Evolutionary conservation across 2,113 vertebrate species (phyloP).

Genomic region (Cyanoderma ruficeps): DNA sequence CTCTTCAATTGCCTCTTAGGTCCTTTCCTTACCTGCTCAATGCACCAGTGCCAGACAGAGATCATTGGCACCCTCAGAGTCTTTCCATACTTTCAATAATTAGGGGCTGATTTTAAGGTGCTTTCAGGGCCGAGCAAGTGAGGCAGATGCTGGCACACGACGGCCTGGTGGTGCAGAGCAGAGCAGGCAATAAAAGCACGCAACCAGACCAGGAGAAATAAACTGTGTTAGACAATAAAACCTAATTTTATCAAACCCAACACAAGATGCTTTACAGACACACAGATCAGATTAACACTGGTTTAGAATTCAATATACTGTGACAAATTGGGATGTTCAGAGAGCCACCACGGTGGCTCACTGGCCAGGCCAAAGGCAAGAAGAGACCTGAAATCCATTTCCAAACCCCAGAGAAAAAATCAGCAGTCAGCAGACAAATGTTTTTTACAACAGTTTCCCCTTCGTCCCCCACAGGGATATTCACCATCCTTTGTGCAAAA

Average conservation of each 20-base stretch:
- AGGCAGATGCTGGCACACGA: not conserved
- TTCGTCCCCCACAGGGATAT: not conserved
- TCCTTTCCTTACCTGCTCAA: slow-evolving; percentile 27
- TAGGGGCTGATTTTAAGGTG: not conserved
- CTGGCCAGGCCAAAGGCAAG: not conserved
- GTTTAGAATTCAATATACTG: not conserved
- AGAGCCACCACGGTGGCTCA: not conserved
- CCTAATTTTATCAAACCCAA: not conserved
- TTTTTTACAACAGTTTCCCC: not conserved
- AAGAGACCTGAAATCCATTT: not conserved
- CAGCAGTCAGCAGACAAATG: not conserved
- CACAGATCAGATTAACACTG: not conserved
- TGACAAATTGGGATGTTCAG: not conserved
- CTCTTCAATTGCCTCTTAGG: slow-evolving; percentile 47
- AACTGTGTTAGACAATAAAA: not conserved
- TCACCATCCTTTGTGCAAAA: not conserved
- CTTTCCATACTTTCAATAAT: not conserved
- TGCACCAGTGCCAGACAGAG: not conserved
- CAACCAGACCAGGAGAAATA: not conserved
- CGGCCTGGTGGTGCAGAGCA: not conserved
- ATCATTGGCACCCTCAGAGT: not conserved
- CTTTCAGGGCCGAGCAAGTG: not conserved
- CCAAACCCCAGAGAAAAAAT: not conserved
- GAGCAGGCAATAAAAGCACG: not conserved
- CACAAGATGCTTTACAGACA: not conserved